Base-by-base conservation (phyloP, 2,888 invertebrate species). In the Drosophila diplacantha region DNA sequence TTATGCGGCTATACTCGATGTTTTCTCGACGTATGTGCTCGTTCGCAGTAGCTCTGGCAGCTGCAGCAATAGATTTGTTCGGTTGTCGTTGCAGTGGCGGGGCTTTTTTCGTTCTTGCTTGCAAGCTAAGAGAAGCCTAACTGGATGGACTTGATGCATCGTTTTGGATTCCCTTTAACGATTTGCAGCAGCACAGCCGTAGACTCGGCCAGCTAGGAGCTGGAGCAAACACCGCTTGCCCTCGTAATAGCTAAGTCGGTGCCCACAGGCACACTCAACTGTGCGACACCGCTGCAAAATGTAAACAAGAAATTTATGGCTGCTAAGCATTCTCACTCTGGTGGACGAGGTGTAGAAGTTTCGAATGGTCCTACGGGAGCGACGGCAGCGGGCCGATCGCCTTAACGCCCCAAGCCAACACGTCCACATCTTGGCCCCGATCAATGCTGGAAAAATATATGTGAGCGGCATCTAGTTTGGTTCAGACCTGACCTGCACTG, bases 81-180 rank as follows among this genome's bases (percentile, higher is more conserved):
- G 47, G 69, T 68, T 65, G 71, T 65, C 65, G 66, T 64, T 58
- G 69, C 64, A 44, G 65, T 72, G 63, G 44, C 38, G 60, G 29
- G 18, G 29, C 29, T 44, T 47, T 47, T 61, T 29, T 29, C 29
- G 56, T 58, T 66, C 55, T 58, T 60, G 54, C 37, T 39, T 53
- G 37, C 14, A 49, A 55, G 37, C 16, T 38, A n/a, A 39, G 24
- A 35, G 37, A 46, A 52, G 62, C 52, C 47, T 56, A 39, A 64
- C 55, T 81, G 75, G 81, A 81, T 79, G 76, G 76, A 82, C 69
- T 79, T 79, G 83, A 81, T 80, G 83, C 79, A 79, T 81, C 83
- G 80, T 81, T 79, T 56, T 83, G 68, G 85, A 75, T 84, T 84
- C 85, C 84, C 84, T 83, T 84, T 82, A 81, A 84, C 85, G 84